Percentiles rank a stretch among this genome's conserved stretches.
phyloP scores from a whole-genome alignment of 23 tunicate species.

The Diplosoma virens region DNA sequence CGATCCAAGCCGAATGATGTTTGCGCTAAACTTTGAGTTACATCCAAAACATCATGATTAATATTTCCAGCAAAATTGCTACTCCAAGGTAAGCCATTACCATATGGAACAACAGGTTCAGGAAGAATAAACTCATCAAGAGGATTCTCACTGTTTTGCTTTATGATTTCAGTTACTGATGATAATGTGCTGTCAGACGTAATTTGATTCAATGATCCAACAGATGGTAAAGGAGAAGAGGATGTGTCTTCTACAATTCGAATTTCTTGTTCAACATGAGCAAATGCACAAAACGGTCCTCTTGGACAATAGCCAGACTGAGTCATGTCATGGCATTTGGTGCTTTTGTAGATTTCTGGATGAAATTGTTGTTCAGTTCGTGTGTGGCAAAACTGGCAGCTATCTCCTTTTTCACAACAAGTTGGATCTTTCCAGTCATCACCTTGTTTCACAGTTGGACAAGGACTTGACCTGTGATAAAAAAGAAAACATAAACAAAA shows the following conservation, averaged over 20 bases:
- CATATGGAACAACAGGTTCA: not conserved
- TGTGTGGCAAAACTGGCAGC: slow-evolving; percentile 95
- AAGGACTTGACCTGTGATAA: slow-evolving; percentile 81
- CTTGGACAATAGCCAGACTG: slow-evolving; percentile 99
- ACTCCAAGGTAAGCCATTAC: not conserved
- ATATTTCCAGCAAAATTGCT: slow-evolving; percentile 1
- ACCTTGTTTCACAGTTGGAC: slow-evolving; percentile 97
- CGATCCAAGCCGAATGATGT: not conserved
- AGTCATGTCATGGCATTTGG: slow-evolving; percentile 98
- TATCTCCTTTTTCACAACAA: slow-evolving; percentile 97
- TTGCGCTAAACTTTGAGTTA: not conserved
- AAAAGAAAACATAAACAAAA: no score
- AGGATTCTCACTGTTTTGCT: no score
- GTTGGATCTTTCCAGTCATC: slow-evolving; percentile 99
- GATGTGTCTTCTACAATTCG: slow-evolving; percentile 64
- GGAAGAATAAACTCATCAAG: not conserved
- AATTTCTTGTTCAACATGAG: slow-evolving; percentile 96
- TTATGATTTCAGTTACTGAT: not conserved
- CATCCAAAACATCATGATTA: slow-evolving; percentile 4
- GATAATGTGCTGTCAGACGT: not conserved
- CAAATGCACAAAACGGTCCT: slow-evolving; percentile 99
- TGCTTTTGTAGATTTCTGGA: slow-evolving; percentile 97
- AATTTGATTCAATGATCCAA: slow-evolving; percentile 17
- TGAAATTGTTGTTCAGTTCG: slow-evolving; percentile 99
- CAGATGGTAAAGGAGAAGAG: not conserved